phyloP scores from a whole-genome alignment of 1,140 invertebrate species.

The Dendrolimus punctatus region DNA sequence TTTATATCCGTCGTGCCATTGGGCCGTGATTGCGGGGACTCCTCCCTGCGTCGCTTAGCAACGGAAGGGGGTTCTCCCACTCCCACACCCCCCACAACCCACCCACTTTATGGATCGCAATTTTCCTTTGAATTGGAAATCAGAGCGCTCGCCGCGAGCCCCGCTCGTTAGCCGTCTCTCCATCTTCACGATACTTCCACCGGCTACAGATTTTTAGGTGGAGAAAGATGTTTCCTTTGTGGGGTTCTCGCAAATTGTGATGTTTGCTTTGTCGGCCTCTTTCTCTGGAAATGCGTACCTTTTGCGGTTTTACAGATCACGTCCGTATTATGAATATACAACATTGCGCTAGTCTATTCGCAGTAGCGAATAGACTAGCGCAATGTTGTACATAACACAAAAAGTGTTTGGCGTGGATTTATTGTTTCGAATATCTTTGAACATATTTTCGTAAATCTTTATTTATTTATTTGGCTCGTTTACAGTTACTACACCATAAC shows the following conservation, averaged over 20 bases:
- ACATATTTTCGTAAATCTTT: no score
- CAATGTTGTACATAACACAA: no score
- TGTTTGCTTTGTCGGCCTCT: constrained; percentile 22
- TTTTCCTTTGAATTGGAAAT: constrained; percentile 74
- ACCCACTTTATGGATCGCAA: constrained; percentile 70
- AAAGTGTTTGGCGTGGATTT: no score
- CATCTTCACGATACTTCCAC: constrained; percentile 50
- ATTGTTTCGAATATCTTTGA: no score
- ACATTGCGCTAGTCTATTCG: no score
- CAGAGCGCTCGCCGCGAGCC: constrained; percentile 54
- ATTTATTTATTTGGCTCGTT: no score
- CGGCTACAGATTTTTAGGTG: constrained; percentile 54
- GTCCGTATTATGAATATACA: no score
- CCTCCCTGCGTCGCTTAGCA: constrained; percentile 75
- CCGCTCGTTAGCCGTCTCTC: constrained; percentile 56
- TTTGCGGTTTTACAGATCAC: no score
- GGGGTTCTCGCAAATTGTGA: constrained; percentile 27
- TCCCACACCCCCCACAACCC: constrained; percentile 64
- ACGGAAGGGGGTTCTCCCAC: constrained; percentile 68
- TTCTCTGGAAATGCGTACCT: constrained; percentile 1
- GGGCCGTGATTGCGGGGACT: constrained; percentile 70
- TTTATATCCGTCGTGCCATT: constrained; percentile 75
- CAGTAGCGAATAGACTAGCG: no score
- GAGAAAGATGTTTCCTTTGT: constrained; percentile 51
- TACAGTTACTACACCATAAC: no score